phyloP scores from a whole-genome alignment of 2,888 invertebrate species.

The Leptogaster cylindrica region DNA sequence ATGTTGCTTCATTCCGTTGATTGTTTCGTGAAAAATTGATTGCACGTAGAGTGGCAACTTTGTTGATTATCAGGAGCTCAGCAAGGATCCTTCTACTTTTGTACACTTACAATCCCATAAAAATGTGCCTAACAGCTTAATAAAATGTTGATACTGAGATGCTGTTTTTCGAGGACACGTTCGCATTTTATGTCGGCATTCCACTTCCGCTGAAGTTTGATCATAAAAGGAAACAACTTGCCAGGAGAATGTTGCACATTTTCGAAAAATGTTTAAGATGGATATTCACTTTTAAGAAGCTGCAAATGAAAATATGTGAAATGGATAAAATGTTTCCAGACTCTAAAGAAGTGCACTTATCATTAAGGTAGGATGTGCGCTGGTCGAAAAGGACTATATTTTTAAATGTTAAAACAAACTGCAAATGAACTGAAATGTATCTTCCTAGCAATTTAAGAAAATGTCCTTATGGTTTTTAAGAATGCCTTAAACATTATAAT shows the following conservation, averaged over 20 bases:
- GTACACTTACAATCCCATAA: conserved; percentile 25
- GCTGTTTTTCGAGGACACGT: conserved; percentile 14
- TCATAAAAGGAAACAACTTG: conserved; percentile 19
- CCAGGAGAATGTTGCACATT: neutral
- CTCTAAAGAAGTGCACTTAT: too few species aligned
- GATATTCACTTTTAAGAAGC: too few species aligned
- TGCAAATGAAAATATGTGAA: too few species aligned
- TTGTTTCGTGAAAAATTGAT: conserved; percentile 38
- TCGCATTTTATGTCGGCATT: conserved; percentile 24
- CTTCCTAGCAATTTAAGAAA: too few species aligned
- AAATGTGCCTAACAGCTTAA: conserved; percentile 28
- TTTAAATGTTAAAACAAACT: too few species aligned
- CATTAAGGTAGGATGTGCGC: too few species aligned
- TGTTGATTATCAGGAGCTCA: conserved; percentile 21
- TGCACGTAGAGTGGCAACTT: conserved; percentile 12
- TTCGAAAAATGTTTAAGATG: too few species aligned
- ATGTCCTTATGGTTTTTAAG: too few species aligned
- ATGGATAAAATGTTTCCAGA: too few species aligned
- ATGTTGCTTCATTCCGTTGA: conserved; percentile 16
- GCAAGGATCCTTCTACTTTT: conserved; percentile 16
- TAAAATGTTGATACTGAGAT: conserved; percentile 30
- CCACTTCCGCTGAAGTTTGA: conserved; percentile 7
- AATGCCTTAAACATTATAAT: too few species aligned
- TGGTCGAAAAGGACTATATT: too few species aligned
- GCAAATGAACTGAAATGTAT: too few species aligned